Base-by-base conservation (phyloP, 2,113 vertebrate genomes). In the Piaya cayana region DNA sequence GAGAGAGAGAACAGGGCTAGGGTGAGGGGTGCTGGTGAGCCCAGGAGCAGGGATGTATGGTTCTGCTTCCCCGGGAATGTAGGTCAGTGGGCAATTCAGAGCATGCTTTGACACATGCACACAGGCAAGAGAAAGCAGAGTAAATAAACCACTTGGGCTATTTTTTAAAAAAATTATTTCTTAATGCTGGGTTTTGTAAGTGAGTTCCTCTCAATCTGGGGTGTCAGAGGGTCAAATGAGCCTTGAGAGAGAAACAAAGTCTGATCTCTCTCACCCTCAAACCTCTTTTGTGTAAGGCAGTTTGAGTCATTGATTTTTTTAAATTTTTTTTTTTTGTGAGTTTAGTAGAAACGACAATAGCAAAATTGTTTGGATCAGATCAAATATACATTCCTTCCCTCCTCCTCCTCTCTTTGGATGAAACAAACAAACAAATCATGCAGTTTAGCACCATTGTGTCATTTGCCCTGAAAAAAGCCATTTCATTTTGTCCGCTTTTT, bases 401-500 rank as follows among this genome's bases (percentile, higher is more conserved):
- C 71, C 68, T 93, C 50, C 64, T 95, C 34, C 76, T 81, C 94
- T 95, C 80, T 83, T 86, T 94, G 91, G 92, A 93, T 89, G 83
- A 92, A 95, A 67, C 80, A 95, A 93, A 91, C 81, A 94, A 95
- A 94, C 91, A 95, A 88, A 93, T 95, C 83, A 84, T 91, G 86
- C 77, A 5, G 15, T 87, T 96, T 96, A 96, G 74, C 95, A 93
- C 89, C 87, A 79, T 94, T 95, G 92, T 96, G 94, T 96, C 95
- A 91, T 92, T 96, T 95, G 80, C 88, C 92, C 86, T 2, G 0
- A 83, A 93, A 95, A 6, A 15, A 95, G 92, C 50, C 53, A 56
- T 94, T 96, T 82, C 19, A 52, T 91, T 94, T 83, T 85, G 90
- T 95, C 59, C 4, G 6, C 69, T 92, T 84, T 95, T 77, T 75